Evolutionary conservation across 2,888 invertebrate genomes (phyloP).

Genomic region (Chymomyza caudatula): DNA sequence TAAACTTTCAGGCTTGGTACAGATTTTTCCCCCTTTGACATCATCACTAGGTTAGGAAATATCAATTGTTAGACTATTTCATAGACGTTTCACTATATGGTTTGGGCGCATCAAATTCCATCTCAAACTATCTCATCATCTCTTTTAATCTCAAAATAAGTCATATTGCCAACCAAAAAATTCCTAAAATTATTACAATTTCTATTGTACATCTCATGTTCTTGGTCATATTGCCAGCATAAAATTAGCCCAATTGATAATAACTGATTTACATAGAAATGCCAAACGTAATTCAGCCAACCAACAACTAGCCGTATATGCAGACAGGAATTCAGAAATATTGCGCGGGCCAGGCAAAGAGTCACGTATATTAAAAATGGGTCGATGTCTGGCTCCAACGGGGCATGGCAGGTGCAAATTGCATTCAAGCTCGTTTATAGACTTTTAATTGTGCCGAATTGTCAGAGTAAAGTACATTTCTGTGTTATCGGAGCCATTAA

Average conservation of each 20-base stretch:
- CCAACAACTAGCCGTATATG: background rate
- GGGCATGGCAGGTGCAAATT: conserved; percentile 6
- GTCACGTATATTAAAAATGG: conserved; percentile 39
- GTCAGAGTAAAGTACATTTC: conserved; percentile 49
- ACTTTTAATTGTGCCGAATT: conserved; percentile 54
- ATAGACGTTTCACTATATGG: no score
- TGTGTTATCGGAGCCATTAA: conserved; percentile 59
- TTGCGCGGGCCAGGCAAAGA: background rate
- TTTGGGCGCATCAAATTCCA: no score
- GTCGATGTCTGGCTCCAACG: conserved; percentile 16
- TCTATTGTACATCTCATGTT: background rate
- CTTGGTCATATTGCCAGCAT: background rate
- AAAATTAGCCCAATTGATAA: background rate
- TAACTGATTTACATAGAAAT: background rate
- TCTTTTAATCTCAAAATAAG: background rate
- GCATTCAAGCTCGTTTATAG: conserved; percentile 40
- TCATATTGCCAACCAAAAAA: background rate
- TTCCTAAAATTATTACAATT: background rate
- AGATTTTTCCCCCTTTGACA: no score
- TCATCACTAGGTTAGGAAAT: no score
- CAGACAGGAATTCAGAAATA: background rate
- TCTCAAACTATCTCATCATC: no score
- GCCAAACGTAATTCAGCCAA: background rate
- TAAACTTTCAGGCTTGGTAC: no score
- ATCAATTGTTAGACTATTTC: no score